Base-by-base conservation (phyloP, 1,140 invertebrate genomes). In the Tribolium castaneum region DNA sequence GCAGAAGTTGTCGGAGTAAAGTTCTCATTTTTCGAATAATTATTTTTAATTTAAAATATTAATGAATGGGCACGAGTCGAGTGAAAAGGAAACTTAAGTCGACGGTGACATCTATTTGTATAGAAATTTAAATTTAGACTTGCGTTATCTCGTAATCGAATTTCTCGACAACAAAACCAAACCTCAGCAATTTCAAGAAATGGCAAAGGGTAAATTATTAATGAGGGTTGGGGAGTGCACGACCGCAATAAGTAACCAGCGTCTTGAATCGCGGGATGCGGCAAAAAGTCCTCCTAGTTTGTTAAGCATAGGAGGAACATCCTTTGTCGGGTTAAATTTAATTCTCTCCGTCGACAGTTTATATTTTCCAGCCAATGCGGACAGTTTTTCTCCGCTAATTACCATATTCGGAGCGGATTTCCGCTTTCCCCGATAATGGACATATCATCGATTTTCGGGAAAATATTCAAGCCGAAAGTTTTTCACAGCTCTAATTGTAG, bases 61-160 rank as follows among this genome's bases (percentile, higher is more conserved):
- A 76, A 76, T 76, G 75, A 76, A 76, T 30, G 22, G 49, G 25
- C 52, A 49, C 59, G 75, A 52, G 30, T 76, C 13, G 16, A 75
- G 39, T 75, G 16, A 54, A 72, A 72, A 72, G 19, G 39, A 52
- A 72, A 39, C 45, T 72, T 50, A 51, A 62, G n/a, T 34, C 30
- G 7, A 14, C 52, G 76, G 72, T 70, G 62, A 77, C 39, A 76
- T 62, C 56, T 51, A 62, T 45, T 62, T 62, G 12, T 51, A 51
- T 50, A 76, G 75, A 76, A 76, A 76, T 76, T 76, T 70, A 76
- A 76, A 76, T 76, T 76, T 52, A 52, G 75, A 45, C 45, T 70
- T 76, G 59, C 45, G 75, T 76, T 76, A 76, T 76, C 75, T 76
- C 51, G 70, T 77, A 77, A 77, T 77, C 76, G 76, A 77, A 77